These are phyloP conservation scores for Chalcosyrphus nemorum DNA, from an alignment of 2,888 invertebrate genomes.

Conservation along the genomic window DNA sequence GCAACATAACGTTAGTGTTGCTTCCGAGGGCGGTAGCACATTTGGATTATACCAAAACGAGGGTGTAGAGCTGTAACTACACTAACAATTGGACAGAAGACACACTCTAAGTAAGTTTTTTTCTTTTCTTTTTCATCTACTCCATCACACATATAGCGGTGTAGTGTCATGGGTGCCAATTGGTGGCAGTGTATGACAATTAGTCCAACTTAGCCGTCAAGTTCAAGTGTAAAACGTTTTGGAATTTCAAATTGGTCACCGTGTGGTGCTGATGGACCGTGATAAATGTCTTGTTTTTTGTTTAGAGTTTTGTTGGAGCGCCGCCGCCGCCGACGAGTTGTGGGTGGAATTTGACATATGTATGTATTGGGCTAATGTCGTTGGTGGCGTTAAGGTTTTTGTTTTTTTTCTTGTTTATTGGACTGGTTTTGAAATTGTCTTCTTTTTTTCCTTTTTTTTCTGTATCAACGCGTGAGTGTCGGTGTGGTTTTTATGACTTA, in stretches of 20 bases:
- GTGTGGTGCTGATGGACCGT: constrained; percentile 19
- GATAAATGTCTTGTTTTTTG: constrained; percentile 47
- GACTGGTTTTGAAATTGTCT: constrained; percentile 10
- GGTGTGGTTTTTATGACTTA: neutral
- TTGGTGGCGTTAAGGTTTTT: constrained; percentile 1
- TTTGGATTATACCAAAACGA: constrained; percentile 47
- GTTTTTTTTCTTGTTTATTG: constrained; percentile 9
- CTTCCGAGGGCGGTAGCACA: constrained; percentile 16
- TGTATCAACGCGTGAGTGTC: no score
- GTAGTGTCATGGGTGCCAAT: constrained; percentile 28
- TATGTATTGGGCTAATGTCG: constrained; percentile 10
- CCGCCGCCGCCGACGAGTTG: no score
- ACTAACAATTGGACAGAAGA: constrained; percentile 27
- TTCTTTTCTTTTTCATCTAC: neutral
- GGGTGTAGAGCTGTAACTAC: neutral
- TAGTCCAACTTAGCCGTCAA: constrained; percentile 44
- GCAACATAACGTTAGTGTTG: constrained; percentile 34
- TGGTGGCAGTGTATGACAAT: constrained; percentile 30
- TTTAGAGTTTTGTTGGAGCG: constrained; percentile 5
- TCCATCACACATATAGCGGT: neutral
- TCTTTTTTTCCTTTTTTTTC: neutral
- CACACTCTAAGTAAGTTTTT: constrained; percentile 45
- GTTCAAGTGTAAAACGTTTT: constrained; percentile 66
- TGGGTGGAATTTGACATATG: constrained; percentile 59
- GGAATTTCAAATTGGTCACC: constrained; percentile 42